Evolutionary conservation across 2,797 vertebrate genomes (phyloP), one percentile per base, ranked within the genome.

Genomic region (Channallabes apus): DNA sequence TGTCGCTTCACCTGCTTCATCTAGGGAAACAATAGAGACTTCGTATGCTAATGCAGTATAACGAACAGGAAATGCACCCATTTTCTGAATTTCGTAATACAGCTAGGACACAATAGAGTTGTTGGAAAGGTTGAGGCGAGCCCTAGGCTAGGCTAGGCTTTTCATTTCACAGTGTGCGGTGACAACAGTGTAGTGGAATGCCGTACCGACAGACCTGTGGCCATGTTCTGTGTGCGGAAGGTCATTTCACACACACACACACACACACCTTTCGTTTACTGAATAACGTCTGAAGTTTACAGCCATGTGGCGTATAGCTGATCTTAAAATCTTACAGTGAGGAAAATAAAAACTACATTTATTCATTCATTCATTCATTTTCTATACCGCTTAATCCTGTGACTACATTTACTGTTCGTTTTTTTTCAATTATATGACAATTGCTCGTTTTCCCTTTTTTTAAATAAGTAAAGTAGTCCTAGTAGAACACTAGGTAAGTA

Each of bases 111-210:
- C 15, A 61, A 32, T 9, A 82, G 77, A 81, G n/a, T 54, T 83
- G 80, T 75, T 79, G 84, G 59, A 84, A 87, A 86, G 68, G 68
- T 38, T 67, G 65, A 29, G 59, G 24, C 79, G 65, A 80, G 29
- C 79, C 41, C 77, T 82, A 75, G 82, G 79, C 77, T 82, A 75
- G 82, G 7, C 29, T 65, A 59, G 51, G 84, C 82, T 88, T 82
- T 89, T 85, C 87, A 91, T 90, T 92, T 92, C 91, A 75, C 78
- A 92, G 92, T 93, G 90, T 93, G 77, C 89, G 91, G 90, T 95
- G 95, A 95, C 94, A 94, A 95, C 94, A 94, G 92, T 90, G 87
- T 90, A 90, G 90, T 90, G 95, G 95, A 96, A 96, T 95, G 94
- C 93, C 93, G 92, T 90, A 92, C 88, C 87, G 90, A 82, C 88